phyloP scores from a whole-genome alignment of 2,888 invertebrate genomes.

The Conchocele bisecta region DNA sequence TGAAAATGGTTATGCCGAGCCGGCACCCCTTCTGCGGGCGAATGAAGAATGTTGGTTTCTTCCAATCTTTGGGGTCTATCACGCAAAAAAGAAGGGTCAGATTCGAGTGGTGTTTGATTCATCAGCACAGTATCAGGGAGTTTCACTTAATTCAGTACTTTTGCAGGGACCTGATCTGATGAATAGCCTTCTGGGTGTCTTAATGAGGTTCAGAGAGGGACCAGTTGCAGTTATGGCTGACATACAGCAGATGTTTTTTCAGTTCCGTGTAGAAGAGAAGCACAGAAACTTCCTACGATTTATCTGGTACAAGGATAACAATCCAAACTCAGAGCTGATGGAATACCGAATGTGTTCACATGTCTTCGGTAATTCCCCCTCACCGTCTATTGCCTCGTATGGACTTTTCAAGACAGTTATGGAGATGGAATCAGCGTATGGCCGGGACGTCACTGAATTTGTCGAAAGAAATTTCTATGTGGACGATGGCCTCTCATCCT shows the following conservation, averaged over 20 bases:
- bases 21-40: constrained; percentile 24
- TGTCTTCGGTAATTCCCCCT: constrained; percentile 59
- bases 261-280: constrained; percentile 41
- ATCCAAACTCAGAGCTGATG: constrained; percentile 32
- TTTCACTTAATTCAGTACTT: constrained; percentile 33
- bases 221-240: constrained; percentile 20
- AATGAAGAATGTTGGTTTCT: constrained; percentile 54
- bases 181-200: constrained; percentile 33
- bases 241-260: constrained; percentile 16
- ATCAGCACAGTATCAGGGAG: constrained; percentile 26
- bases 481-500: constrained; percentile 54
- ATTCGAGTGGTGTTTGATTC: constrained; percentile 37
- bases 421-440: constrained; percentile 10
- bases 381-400: constrained; percentile 54
- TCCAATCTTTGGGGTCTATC: constrained; percentile 54
- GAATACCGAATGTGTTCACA: constrained; percentile 59
- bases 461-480: constrained; percentile 56
- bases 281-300: constrained; percentile 55
- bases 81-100: constrained; percentile 33
- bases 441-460: constrained; percentile 37
- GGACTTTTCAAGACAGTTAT: constrained; percentile 22
- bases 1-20: constrained; percentile 42
- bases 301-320: constrained; percentile 54
- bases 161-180: constrained; percentile 38
- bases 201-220: constrained; percentile 36